phyloP scores from a whole-genome alignment of 1,140 invertebrate species.

The Macrostomum lignano region DNA sequence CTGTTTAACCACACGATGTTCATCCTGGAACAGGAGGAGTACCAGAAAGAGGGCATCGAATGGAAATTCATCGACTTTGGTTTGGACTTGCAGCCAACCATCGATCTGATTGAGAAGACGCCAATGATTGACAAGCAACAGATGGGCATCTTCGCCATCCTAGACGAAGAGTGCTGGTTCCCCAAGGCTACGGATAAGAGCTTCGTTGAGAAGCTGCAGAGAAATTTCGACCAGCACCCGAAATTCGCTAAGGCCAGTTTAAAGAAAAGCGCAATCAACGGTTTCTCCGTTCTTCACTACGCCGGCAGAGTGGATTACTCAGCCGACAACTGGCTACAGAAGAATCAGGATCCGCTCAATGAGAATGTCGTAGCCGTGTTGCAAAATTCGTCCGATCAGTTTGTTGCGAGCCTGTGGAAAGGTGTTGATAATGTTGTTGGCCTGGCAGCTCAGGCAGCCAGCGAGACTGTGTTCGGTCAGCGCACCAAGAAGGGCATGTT shows the following conservation, averaged over 20 bases:
- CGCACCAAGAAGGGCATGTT: conserved; percentile 44
- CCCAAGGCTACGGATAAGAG: conserved; percentile 96
- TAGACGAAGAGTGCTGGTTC: conserved; percentile 97
- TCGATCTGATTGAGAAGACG: conserved; percentile 94
- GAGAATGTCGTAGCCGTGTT: conserved; percentile 89
- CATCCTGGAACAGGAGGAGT: conserved; percentile 94
- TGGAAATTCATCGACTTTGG: conserved; percentile 99
- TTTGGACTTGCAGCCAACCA: conserved; percentile 88
- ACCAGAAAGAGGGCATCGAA: conserved; percentile 90
- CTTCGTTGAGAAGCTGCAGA: conserved; percentile 80
- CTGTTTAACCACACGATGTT: conserved; percentile 99
- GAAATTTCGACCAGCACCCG: conserved; percentile 68
- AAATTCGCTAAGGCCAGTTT: conserved; percentile 94
- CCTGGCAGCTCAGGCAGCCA: conserved; percentile 74
- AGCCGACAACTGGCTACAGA: conserved; percentile 89
- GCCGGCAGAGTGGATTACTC: conserved; percentile 96
- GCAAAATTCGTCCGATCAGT: conserved; percentile 73
- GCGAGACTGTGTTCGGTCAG: conserved; percentile 56
- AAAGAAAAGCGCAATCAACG: conserved; percentile 77
- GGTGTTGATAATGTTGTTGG: conserved; percentile 76
- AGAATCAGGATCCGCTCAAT: conserved; percentile 98
- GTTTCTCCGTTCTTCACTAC: conserved; percentile 91
- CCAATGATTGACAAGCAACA: conserved; percentile 36
- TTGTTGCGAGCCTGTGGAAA: conserved; percentile 88
- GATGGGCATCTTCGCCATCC: conserved; percentile 83